Percentiles rank a stretch among this genome's conserved stretches.
Evolutionary conservation across 1,140 invertebrate species (phyloP).

Genomic region (Matsumurasca onukii): DNA sequence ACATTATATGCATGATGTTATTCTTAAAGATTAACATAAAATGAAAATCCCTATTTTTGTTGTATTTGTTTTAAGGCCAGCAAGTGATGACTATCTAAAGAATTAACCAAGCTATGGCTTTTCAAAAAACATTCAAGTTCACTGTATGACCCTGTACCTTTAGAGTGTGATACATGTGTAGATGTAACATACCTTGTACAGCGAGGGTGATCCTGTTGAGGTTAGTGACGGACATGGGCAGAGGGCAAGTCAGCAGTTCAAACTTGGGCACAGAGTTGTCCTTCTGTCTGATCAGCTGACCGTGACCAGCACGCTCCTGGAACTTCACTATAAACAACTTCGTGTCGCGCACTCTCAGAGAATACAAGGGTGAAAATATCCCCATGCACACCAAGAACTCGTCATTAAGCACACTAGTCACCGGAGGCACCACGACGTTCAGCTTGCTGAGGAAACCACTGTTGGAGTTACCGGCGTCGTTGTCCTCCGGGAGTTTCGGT

Average conservation of each 20-base stretch:
- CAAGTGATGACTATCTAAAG: no score
- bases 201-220: not conserved
- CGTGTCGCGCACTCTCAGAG: slow-evolving; percentile 12
- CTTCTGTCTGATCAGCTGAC: not conserved
- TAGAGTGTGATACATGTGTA: no score
- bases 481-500: not conserved
- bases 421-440: not conserved
- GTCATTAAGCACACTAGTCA: not conserved
- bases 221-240: slow-evolving; percentile 15
- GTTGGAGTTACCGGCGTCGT: not conserved
- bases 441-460: not conserved
- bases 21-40: no score
- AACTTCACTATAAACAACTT: slow-evolving; percentile 9
- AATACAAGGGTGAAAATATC: not conserved
- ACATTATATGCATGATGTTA: no score
- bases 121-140: no score
- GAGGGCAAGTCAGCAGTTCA: not conserved
- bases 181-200: slow-evolving; percentile 10
- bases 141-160: no score
- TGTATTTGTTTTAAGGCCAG: no score
- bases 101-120: no score
- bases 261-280: not conserved
- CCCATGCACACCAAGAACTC: slow-evolving; percentile 8
- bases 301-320: not conserved
- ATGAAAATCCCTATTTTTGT: no score